Evolutionary conservation across 1,140 invertebrate genomes (phyloP).

Genomic region (Drosophila kohkoa): DNA sequence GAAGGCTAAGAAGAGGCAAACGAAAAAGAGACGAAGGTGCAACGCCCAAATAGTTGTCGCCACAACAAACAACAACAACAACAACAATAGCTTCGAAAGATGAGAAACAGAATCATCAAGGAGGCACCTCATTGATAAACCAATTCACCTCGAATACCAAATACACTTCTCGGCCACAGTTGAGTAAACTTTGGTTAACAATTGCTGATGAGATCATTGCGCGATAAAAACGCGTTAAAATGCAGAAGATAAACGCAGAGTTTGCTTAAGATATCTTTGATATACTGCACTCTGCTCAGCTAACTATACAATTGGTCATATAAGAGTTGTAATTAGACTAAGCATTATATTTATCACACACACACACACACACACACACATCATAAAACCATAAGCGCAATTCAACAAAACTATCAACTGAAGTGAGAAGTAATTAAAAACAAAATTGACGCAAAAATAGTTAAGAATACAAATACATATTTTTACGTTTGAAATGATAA

Average conservation of each 20-base stretch:
- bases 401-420: not conserved
- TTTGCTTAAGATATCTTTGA: conserved; percentile 15
- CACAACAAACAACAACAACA: conserved; percentile 21
- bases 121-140: not conserved
- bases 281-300: conserved; percentile 2
- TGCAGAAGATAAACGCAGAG: conserved; percentile 6
- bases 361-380: not conserved
- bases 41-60: conserved; percentile 62
- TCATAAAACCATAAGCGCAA: not conserved
- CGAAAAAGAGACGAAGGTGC: conserved; percentile 24
- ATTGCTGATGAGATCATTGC: not conserved
- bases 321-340: not conserved
- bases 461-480: no score
- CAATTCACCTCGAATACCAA: not conserved
- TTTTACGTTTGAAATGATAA: no score
- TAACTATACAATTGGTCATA: not conserved
- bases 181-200: not conserved
- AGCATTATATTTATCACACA: not conserved
- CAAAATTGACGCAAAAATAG: no score
- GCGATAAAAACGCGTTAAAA: conserved; percentile 5
- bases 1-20: conserved; percentile 7
- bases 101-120: conserved; percentile 3
- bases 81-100: conserved; percentile 5
- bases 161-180: conserved; percentile 8
- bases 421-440: no score